Evolutionary conservation across 1,140 invertebrate species (phyloP).

Genomic region (Oreohelix idahoensis): DNA sequence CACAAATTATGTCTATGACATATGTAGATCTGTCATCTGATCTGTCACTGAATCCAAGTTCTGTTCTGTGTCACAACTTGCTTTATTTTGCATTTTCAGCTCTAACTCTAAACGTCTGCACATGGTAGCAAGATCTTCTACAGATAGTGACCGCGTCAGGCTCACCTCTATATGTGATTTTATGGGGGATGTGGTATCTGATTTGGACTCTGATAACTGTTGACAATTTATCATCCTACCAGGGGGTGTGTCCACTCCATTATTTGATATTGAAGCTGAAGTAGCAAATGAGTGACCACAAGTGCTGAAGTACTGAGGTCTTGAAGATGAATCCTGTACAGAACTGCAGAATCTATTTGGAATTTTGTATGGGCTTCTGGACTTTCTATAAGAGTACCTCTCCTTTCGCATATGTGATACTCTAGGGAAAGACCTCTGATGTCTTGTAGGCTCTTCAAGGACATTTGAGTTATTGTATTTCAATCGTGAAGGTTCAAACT

Average conservation of each 20-base stretch:
- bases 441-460: constrained; percentile 6
- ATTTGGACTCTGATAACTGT: constrained; percentile 6
- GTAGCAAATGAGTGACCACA: neutral
- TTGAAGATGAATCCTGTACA: constrained; percentile 28
- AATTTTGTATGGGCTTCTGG: constrained; percentile 30
- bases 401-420: constrained; percentile 24
- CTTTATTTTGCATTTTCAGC: neutral
- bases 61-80: neutral
- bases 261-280: neutral
- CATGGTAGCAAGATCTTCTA: neutral
- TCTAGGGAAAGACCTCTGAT: constrained; percentile 12
- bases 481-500: neutral
- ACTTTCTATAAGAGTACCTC: neutral
- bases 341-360: constrained; percentile 22
- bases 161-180: constrained; percentile 5
- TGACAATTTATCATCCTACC: neutral
- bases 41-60: constrained; percentile 19
- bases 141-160: constrained; percentile 24
- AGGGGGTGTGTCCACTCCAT: neutral
- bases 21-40: constrained; percentile 36
- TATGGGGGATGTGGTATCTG: constrained; percentile 26
- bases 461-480: constrained; percentile 3
- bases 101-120: neutral
- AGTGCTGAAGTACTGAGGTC: neutral
- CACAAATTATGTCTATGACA: constrained; percentile 4